A percentile compares a stretch with the other conserved stretches of the same genome.
phyloP scores from a whole-genome alignment of 2,113 vertebrate species.

The Notothenia rossii region DNA sequence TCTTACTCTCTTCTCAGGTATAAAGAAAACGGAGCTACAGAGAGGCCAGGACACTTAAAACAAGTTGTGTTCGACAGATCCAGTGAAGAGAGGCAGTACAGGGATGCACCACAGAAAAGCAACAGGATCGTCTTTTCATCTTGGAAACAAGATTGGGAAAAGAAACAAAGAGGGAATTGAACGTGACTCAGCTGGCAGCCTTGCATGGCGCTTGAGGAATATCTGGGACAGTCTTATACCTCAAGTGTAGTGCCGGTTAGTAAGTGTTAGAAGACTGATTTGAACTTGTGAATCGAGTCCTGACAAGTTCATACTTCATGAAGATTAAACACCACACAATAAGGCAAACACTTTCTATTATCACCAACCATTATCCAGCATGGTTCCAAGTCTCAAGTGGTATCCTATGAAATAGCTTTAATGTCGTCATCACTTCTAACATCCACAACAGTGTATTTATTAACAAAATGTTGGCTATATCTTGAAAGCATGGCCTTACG shows the following conservation, averaged over 20 bases:
- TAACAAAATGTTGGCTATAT: neutral
- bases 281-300: conserved; percentile 15
- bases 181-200: conserved; percentile 10
- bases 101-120: conserved; percentile 33
- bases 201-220: neutral
- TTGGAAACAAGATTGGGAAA: conserved; percentile 17
- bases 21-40: conserved; percentile 29
- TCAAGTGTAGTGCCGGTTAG: neutral
- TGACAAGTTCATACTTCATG: neutral
- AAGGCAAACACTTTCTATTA: neutral
- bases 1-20: conserved; percentile 51
- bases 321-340: conserved; percentile 1
- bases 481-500: neutral
- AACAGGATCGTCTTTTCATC: conserved; percentile 49
- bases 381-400: neutral
- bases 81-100: conserved; percentile 11
- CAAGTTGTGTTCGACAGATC: conserved; percentile 45
- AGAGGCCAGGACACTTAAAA: conserved; percentile 30
- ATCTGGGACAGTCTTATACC: conserved; percentile 11
- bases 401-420: neutral
- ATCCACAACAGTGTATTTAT: neutral
- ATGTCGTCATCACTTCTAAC: neutral
- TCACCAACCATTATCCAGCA: neutral
- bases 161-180: conserved; percentile 41
- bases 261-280: conserved; percentile 1